Percentiles rank a stretch among this genome's conserved stretches.
phyloP scores from a whole-genome alignment of 2,113 vertebrate genomes.

The Taurulus bubalis region DNA sequence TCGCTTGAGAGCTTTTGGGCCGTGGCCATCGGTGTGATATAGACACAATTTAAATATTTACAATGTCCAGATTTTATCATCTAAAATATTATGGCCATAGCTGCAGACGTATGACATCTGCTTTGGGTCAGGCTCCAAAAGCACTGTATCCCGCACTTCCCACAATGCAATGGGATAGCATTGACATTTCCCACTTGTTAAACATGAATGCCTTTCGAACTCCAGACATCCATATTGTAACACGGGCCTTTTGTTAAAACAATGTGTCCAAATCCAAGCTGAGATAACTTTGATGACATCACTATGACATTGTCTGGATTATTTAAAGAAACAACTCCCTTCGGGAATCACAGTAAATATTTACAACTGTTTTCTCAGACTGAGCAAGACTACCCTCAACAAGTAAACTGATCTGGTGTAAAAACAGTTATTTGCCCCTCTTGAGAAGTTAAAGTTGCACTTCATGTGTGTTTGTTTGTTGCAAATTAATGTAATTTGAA shows the following conservation, averaged over 20 bases:
- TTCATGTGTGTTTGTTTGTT: background rate
- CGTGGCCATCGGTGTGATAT: constrained; percentile 17
- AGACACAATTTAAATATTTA: constrained; percentile 30
- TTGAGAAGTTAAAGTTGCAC: background rate
- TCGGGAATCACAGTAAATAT: background rate
- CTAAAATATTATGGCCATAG: background rate
- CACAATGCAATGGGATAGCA: background rate
- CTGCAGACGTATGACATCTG: background rate
- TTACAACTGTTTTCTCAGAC: background rate
- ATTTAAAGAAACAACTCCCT: too few species aligned
- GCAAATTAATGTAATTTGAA: background rate
- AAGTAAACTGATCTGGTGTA: background rate
- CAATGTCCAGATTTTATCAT: constrained; percentile 21
- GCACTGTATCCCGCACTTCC: background rate
- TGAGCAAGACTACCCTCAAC: background rate
- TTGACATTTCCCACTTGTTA: background rate
- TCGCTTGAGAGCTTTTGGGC: constrained; percentile 24
- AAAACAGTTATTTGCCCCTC: too few species aligned
- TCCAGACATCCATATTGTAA: background rate
- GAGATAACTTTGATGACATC: background rate
- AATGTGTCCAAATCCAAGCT: background rate
- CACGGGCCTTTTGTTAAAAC: background rate
- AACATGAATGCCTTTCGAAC: background rate
- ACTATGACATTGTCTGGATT: background rate
- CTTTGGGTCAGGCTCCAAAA: background rate